A percentile compares a stretch with the other conserved stretches of the same genome.
Conservation (phyloP, 2,888 invertebrate species). For the Scrobipalpa atriplicella region DNA sequence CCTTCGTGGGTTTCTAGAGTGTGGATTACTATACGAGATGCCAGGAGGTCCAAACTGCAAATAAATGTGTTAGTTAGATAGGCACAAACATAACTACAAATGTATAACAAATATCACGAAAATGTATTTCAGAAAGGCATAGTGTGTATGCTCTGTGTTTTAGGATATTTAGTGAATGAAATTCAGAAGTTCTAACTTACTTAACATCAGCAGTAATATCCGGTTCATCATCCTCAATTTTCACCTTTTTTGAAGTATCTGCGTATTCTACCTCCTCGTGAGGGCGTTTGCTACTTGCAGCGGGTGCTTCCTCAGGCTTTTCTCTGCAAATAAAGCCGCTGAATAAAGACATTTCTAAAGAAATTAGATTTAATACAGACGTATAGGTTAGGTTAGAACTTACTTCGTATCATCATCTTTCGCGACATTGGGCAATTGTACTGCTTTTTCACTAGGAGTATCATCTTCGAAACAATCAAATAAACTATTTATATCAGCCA, state of each 20-base stretch:
- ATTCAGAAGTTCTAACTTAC: constrained; percentile 46
- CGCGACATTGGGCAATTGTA: constrained; percentile 58
- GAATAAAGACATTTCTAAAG: not conserved
- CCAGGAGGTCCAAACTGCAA: constrained; percentile 87
- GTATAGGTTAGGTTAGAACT: constrained; percentile 56
- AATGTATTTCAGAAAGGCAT: too few relatives aligned
- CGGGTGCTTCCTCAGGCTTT: constrained; percentile 38
- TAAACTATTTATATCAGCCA: constrained; percentile 65
- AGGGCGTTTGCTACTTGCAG: constrained; percentile 57
- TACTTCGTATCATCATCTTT: constrained; percentile 51
- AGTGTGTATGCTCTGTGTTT: too few relatives aligned
- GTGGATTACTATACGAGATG: constrained; percentile 93
- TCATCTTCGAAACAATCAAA: constrained; percentile 75
- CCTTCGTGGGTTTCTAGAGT: constrained; percentile 95
- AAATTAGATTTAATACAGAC: constrained; percentile 29
- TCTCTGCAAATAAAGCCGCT: constrained; percentile 41
- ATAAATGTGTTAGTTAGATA: not conserved
- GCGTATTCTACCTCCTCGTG: constrained; percentile 65
- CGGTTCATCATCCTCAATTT: constrained; percentile 58
- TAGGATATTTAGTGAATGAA: not conserved
- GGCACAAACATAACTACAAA: not conserved
- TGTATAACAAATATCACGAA: not conserved
- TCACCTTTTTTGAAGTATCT: constrained; percentile 60
- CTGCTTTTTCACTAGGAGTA: constrained; percentile 50
- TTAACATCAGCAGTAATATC: constrained; percentile 68